phyloP scores from a whole-genome alignment of 2,888 invertebrate genomes.

The Euphydryas editha region DNA sequence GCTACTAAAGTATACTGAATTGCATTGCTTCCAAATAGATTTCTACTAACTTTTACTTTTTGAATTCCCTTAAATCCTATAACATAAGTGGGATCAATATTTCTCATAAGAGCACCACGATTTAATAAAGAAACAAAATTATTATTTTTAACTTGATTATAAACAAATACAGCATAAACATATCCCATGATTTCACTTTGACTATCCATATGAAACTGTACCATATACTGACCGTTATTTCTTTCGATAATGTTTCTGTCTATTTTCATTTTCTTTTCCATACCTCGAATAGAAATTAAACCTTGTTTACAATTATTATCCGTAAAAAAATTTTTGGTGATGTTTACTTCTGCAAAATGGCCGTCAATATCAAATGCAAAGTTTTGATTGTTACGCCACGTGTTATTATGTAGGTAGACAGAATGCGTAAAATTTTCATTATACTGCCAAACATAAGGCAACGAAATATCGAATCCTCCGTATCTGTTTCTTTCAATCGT shows the following conservation, averaged over 20 bases:
- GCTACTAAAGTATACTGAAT: slow-evolving; percentile 96
- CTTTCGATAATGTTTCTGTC: slow-evolving; percentile 90
- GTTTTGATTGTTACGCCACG: slow-evolving; percentile 92
- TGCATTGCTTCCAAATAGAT: slow-evolving; percentile 92
- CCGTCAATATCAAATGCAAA: slow-evolving; percentile 95
- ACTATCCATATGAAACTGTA: slow-evolving; percentile 94
- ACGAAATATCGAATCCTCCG: slow-evolving; percentile 93
- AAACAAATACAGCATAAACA: slow-evolving; percentile 90
- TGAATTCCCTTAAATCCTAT: slow-evolving; percentile 97
- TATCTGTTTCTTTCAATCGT: slow-evolving; percentile 92
- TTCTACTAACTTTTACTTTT: slow-evolving; percentile 94
- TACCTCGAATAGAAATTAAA: slow-evolving; percentile 92
- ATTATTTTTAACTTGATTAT: slow-evolving; percentile 91
- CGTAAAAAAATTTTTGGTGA: slow-evolving; percentile 92
- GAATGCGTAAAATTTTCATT: slow-evolving; percentile 97
- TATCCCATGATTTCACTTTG: slow-evolving; percentile 96
- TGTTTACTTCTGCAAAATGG: slow-evolving; percentile 95
- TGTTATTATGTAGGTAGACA: slow-evolving; percentile 93
- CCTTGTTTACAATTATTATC: slow-evolving; percentile 93
- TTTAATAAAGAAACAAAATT: slow-evolving; percentile 69
- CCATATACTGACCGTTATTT: slow-evolving; percentile 92
- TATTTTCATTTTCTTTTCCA: slow-evolving; percentile 97
- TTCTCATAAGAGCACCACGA: slow-evolving; percentile 65
- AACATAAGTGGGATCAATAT: slow-evolving; percentile 89
- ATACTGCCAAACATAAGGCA: slow-evolving; percentile 98